These are phyloP conservation scores for Arenaria interpres DNA, from an alignment of 2,113 vertebrate species.

Conservation along the genomic window DNA sequence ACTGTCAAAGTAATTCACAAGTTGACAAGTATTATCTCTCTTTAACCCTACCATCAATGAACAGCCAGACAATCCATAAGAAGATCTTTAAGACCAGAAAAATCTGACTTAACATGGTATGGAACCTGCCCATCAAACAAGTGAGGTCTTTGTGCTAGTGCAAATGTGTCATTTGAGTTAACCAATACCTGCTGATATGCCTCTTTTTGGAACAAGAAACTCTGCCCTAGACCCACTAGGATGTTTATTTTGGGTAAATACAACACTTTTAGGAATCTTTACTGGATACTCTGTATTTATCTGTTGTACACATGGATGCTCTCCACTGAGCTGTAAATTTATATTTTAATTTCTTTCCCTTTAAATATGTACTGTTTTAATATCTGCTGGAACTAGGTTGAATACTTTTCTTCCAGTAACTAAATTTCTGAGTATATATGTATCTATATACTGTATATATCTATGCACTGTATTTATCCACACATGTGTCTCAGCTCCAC, in stretches of 20 bases:
- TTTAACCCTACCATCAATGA: background rate
- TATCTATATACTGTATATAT: background rate
- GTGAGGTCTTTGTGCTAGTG: background rate
- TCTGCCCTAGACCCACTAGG: background rate
- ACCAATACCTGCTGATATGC: background rate
- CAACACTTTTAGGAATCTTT: background rate
- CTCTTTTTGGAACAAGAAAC: background rate
- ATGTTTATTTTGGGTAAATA: background rate
- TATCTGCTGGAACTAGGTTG: background rate
- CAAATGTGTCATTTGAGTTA: background rate
- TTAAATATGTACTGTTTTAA: background rate
- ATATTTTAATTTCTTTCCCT: background rate
- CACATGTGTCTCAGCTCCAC: background rate
- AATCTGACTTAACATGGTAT: background rate
- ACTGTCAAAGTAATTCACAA: conserved; percentile 39
- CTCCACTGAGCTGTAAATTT: background rate
- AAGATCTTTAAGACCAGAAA: background rate
- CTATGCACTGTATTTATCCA: background rate
- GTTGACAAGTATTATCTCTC: background rate
- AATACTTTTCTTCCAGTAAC: background rate
- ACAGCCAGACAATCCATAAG: background rate
- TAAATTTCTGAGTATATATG: background rate
- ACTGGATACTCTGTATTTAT: background rate
- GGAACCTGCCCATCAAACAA: background rate
- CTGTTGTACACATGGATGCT: background rate